Percentiles rank a stretch among this genome's conserved stretches.
phyloP scores from a whole-genome alignment of 2,888 invertebrate species.

The Megalurothrips usitatus region DNA sequence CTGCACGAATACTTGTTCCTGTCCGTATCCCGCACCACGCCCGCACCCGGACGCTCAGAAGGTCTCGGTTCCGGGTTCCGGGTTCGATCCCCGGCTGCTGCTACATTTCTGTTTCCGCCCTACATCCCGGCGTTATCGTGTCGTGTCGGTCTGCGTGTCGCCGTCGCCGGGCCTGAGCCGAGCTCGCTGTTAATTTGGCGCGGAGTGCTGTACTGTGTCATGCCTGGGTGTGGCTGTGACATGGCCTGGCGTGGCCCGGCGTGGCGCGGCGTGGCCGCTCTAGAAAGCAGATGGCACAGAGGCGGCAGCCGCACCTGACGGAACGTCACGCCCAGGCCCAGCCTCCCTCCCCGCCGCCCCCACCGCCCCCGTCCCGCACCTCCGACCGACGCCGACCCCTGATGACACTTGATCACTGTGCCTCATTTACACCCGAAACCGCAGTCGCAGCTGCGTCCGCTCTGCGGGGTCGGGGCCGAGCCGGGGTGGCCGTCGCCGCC shows the following conservation, averaged over 20 bases:
- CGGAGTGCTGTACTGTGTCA: background rate
- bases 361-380: too few relatives aligned
- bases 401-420: background rate
- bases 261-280: background rate
- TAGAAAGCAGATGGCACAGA: constrained; percentile 15
- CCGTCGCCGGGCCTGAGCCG: background rate
- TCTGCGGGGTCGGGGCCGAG: background rate
- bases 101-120: background rate
- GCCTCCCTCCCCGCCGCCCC: background rate
- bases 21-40: background rate
- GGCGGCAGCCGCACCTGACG: background rate
- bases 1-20: background rate
- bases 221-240: background rate
- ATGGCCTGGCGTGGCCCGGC: background rate
- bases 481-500: too few relatives aligned
- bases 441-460: background rate
- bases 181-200: background rate
- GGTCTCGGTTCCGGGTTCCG: background rate
- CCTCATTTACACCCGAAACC: background rate
- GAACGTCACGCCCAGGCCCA: background rate
- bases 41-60: background rate
- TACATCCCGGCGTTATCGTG: background rate
- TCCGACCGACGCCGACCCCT: too few relatives aligned
- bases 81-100: background rate
- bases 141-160: background rate